Evolutionary conservation across 1,140 invertebrate species (phyloP).

Genomic region (Drusus annulatus): DNA sequence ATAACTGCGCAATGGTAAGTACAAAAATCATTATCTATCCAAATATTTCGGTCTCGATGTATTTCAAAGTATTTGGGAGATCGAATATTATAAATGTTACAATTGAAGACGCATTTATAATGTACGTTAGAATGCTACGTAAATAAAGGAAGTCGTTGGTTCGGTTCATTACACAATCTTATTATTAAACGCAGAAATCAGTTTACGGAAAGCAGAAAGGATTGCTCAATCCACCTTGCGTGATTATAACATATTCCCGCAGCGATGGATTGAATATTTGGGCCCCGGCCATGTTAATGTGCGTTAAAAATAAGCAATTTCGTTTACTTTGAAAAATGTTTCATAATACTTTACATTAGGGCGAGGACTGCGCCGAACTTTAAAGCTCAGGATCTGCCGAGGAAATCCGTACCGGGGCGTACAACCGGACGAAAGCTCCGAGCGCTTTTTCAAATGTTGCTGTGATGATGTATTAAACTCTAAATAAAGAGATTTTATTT

Average conservation of each 20-base stretch:
- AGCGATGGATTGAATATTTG: conserved; percentile 13
- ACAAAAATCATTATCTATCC: no score
- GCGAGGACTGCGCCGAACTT: not conserved
- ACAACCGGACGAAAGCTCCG: no score
- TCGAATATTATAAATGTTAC: not conserved
- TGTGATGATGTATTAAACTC: no score
- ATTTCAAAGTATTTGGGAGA: no score
- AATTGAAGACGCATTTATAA: not conserved
- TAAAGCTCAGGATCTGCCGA: not conserved
- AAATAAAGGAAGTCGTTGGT: no score
- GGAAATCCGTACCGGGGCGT: no score
- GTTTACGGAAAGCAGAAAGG: no score
- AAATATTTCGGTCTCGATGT: no score
- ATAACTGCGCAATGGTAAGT: no score
- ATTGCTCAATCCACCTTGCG: conserved; percentile 28
- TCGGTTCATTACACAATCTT: not conserved
- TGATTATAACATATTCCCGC: conserved; percentile 28
- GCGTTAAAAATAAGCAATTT: conserved; percentile 39
- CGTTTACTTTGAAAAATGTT: conserved; percentile 39
- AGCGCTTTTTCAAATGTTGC: no score
- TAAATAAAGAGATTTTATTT: no score
- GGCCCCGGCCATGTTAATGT: conserved; percentile 33
- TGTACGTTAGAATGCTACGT: not conserved
- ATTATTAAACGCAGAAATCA: not conserved
- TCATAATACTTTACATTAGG: conserved; percentile 28